Percentiles rank a stretch among this genome's conserved stretches.
Conservation (phyloP, 2,888 invertebrate species). For the Drosophila macrospina region DNA sequence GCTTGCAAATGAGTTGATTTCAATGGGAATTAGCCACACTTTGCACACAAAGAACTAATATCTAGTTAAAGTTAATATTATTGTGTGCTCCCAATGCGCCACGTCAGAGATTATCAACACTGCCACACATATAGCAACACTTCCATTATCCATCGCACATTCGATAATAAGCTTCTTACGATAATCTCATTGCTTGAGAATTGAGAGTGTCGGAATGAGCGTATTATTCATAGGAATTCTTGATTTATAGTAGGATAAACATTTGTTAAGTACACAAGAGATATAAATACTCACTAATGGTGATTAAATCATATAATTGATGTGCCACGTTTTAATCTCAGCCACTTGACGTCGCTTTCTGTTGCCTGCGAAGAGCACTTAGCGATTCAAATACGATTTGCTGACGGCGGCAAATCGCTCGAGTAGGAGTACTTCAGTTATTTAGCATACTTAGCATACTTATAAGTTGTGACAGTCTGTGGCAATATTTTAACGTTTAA, state of each 20-base stretch:
- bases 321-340: conserved; percentile 34
- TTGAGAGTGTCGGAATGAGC: neutral
- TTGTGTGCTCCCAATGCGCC: too few species aligned
- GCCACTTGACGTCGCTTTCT: conserved; percentile 24
- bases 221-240: neutral
- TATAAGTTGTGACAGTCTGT: conserved; percentile 11
- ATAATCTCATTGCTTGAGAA: neutral
- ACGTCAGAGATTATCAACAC: too few species aligned
- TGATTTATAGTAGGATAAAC: conserved; percentile 8
- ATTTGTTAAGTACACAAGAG: conserved; percentile 6
- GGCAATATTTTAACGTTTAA: conserved; percentile 51
- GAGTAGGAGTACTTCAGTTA: conserved; percentile 6
- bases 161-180: neutral
- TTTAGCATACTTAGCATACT: conserved; percentile 25
- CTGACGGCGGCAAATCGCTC: conserved; percentile 10
- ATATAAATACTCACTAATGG: conserved; percentile 54
- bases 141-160: neutral
- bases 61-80: too few species aligned
- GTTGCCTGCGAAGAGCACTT: conserved; percentile 9
- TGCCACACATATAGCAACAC: too few species aligned
- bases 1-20: conserved; percentile 24
- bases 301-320: conserved; percentile 55
- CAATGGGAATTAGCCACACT: conserved; percentile 4
- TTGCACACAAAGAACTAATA: neutral
- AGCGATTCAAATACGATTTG: conserved; percentile 2